These are phyloP conservation scores for Heteronetta atricapilla DNA, from an alignment of 2,113 vertebrate genomes.

Conservation along the genomic window DNA sequence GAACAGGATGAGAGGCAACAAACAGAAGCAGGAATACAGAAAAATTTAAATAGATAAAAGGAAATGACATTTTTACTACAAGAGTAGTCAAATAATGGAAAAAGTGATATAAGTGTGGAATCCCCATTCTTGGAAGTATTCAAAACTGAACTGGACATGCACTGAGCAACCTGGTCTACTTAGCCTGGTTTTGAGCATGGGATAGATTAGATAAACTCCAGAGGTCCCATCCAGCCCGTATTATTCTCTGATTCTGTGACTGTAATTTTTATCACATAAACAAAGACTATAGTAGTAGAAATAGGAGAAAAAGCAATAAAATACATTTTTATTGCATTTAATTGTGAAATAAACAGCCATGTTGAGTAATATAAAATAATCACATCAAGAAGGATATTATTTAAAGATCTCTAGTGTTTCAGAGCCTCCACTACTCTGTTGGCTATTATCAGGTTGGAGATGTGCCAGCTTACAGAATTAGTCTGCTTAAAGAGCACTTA, in stretches of 20 bases:
- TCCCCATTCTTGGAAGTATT: background rate
- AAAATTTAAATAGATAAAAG: too few species aligned
- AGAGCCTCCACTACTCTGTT: background rate
- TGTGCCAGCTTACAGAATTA: background rate
- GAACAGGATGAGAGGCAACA: too few species aligned
- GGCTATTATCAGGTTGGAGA: background rate
- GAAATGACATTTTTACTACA: background rate
- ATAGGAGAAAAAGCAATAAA: background rate
- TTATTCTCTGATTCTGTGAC: background rate
- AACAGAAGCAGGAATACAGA: too few species aligned
- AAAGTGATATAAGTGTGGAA: background rate
- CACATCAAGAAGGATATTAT: background rate
- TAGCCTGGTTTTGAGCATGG: background rate
- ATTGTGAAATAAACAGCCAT: background rate
- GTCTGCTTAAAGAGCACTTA: background rate
- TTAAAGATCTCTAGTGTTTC: background rate
- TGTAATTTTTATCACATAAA: background rate
- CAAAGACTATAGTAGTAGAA: background rate
- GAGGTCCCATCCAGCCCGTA: background rate
- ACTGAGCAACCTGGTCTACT: background rate
- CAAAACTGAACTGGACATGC: background rate
- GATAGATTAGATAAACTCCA: background rate
- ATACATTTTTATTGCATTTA: background rate
- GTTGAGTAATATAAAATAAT: background rate
- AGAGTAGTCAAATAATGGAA: background rate